Base-by-base conservation (phyloP, 1,140 invertebrate species). In the Drosophila oshimai region DNA sequence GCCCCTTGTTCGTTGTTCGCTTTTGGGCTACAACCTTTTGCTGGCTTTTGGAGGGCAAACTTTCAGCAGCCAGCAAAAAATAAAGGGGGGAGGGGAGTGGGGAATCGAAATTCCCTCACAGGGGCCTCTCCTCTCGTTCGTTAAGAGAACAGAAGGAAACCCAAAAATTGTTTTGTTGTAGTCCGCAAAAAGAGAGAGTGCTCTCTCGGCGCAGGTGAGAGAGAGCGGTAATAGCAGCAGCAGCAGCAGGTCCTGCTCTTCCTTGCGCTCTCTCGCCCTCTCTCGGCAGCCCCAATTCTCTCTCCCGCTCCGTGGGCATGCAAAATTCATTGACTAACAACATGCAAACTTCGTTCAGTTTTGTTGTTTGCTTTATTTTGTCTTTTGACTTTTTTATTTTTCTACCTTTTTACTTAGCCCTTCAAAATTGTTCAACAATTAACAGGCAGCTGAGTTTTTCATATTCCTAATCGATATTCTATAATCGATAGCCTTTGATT, bases 261-360 rank as follows among this genome's bases (percentile, higher is more conserved):
- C 9, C 15, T 18, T 13, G 7, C 28, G 37, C 26, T 54, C 22
- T 33, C 47, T 28, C 26, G 28, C 22, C 0, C 33, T 37, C 20
- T 15, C 45, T 33, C 9, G 42, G n/a, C 34, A 53, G 53, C 7
- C 46, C 42, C 55, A 33, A 36, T 54, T 34, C 5, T 18, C 24
- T 45, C 24, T 54, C 58, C 31, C 17, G 24, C 74, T 39, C 51
- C 31, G 9, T 58, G 57, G 42, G 62, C 74, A 84, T 84, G 65
- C 84, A 68, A 75, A 80, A 84, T 84, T 84, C 80, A 84, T 84
- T 84, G 80, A 84, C 80, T 79, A 84, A 79, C 80, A 86, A 79
- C 55, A 70, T 72, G 77, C 46, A 34, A 68, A 79, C 33, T 71
- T 74, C 70, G 75, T 75, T 79, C 46, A 79, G 75, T 79, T 78